phyloP scores from a whole-genome alignment of 35 echinoderm and acorn worm species.

The Chiridota heheva region DNA sequence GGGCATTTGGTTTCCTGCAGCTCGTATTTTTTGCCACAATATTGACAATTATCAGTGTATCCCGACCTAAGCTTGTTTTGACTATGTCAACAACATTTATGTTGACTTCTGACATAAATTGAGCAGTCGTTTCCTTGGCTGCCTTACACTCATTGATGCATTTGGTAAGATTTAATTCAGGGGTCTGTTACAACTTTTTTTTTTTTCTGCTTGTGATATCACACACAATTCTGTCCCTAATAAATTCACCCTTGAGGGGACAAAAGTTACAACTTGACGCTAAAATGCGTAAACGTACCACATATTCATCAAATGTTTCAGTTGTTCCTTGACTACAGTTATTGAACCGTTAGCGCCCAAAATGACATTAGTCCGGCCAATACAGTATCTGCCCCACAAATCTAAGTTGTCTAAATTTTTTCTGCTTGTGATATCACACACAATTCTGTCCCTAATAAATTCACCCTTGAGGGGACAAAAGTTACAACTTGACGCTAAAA shows the following conservation, averaged over 20 bases:
- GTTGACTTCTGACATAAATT: slow-evolving; percentile 11
- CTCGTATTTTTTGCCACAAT: slow-evolving; percentile 46
- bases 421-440: no score
- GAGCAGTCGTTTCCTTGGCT: slow-evolving; percentile 15
- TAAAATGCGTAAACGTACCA: background rate
- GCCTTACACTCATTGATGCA: slow-evolving; percentile 30
- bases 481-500: no score
- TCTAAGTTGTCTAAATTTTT: no score
- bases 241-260: slow-evolving; percentile 11
- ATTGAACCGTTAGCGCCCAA: slow-evolving; percentile 14
- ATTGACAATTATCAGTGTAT: slow-evolving; percentile 42
- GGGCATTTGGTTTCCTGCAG: slow-evolving; percentile 19
- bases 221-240: slow-evolving; percentile 28
- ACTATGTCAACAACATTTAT: background rate
- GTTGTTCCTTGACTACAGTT: background rate
- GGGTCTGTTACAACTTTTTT: slow-evolving; percentile 33
- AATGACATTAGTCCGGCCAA: slow-evolving; percentile 9
- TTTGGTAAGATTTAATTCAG: slow-evolving; percentile 13
- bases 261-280: slow-evolving; percentile 27
- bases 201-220: background rate
- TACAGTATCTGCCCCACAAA: slow-evolving; percentile 5
- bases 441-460: no score
- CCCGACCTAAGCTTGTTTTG: background rate
- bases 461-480: no score
- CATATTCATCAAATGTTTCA: slow-evolving; percentile 36